These are phyloP conservation scores for Tapirus terrestris DNA, from an alignment of 2,113 vertebrate genomes.

Conservation along the genomic window DNA sequence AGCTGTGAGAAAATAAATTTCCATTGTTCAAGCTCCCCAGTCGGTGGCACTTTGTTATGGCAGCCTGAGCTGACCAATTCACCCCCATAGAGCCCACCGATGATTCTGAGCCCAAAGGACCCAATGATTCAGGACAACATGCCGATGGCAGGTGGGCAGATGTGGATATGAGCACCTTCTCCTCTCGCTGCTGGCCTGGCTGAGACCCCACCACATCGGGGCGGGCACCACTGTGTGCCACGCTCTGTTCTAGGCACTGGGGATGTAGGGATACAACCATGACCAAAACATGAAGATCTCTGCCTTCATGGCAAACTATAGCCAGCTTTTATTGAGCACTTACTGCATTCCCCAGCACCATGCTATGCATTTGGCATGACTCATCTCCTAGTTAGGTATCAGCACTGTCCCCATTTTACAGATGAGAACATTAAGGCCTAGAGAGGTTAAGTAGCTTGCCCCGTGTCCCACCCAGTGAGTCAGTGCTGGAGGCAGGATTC, in stretches of 20 bases:
- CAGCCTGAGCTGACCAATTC: fast-evolving
- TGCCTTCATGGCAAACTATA: neutral
- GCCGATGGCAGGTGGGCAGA: neutral
- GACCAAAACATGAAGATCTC: neutral
- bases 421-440: neutral
- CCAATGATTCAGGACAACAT: neutral
- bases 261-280: neutral
- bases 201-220: neutral
- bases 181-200: neutral
- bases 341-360: fast-evolving
- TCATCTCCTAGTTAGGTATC: neutral
- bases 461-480: neutral
- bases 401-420: neutral
- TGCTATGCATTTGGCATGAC: no score
- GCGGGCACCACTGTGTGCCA: fast-evolving
- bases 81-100: fast-evolving
- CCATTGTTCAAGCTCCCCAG: neutral
- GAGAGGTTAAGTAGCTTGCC: neutral
- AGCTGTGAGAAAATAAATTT: neutral
- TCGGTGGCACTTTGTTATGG: fast-evolving
- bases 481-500: neutral
- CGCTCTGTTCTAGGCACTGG: neutral
- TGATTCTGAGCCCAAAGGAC: neutral
- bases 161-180: neutral
- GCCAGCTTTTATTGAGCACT: neutral